phyloP scores from a whole-genome alignment of 2,113 vertebrate species.

The Amia ocellicauda region DNA sequence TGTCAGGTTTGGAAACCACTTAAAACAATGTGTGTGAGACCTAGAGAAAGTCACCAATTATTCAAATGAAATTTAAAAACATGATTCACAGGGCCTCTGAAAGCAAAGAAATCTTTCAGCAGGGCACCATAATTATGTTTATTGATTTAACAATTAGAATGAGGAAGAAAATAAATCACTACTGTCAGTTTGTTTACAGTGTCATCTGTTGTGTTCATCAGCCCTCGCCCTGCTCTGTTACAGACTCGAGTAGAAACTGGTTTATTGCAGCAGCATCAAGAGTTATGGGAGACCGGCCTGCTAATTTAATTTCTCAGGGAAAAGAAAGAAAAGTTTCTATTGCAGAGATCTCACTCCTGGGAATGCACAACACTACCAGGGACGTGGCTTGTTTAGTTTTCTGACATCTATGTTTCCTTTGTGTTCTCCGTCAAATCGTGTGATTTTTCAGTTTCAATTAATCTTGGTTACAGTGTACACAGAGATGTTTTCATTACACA shows the following conservation, averaged over 20 bases:
- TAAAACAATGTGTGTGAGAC: too few relatives aligned
- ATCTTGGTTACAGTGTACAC: slow-evolving; percentile 6
- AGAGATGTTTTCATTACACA: slow-evolving; percentile 6
- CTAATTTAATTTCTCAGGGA: slow-evolving; percentile 19
- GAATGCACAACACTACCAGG: not conserved
- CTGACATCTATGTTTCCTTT: not conserved
- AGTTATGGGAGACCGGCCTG: not conserved
- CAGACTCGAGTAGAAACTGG: not conserved
- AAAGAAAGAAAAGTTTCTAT: slow-evolving; percentile 5
- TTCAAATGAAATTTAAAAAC: too few relatives aligned
- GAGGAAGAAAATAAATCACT: slow-evolving; percentile 7
- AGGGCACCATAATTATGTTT: slow-evolving; percentile 8
- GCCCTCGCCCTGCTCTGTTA: not conserved
- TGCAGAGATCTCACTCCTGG: not conserved
- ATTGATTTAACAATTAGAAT: slow-evolving; percentile 19
- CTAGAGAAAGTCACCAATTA: not conserved
- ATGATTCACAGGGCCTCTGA: not conserved
- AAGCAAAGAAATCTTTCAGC: not conserved
- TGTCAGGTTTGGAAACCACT: too few relatives aligned
- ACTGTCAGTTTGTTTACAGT: slow-evolving; percentile 9
- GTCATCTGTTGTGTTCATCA: not conserved
- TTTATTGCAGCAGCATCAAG: not conserved
- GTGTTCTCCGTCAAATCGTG: not conserved
- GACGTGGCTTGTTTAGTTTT: slow-evolving; percentile 6
- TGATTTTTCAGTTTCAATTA: slow-evolving; percentile 6